Conservation (phyloP, 1,140 invertebrate species). For the Delia radicum region DNA sequence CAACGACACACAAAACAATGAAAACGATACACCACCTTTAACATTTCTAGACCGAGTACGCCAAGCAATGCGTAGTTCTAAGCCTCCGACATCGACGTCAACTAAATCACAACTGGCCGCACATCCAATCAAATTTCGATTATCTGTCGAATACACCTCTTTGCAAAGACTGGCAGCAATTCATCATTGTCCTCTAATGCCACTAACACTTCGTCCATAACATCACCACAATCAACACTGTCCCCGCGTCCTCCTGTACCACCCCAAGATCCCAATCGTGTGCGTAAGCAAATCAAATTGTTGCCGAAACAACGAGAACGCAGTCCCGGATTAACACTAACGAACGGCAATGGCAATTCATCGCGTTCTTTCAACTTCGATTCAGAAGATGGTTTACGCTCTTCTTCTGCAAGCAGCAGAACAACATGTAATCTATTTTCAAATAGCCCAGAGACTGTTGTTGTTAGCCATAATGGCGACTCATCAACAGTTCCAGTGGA, state of each 20-base stretch:
- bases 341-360: neutral
- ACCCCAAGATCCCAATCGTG: conserved; percentile 29
- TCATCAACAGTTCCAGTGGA: conserved; percentile 35
- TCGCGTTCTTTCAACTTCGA: conserved; percentile 18
- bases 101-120: conserved; percentile 19
- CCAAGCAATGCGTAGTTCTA: conserved; percentile 42
- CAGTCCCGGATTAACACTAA: conserved; percentile 34
- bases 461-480: conserved; percentile 27
- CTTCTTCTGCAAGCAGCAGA: neutral
- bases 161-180: conserved; percentile 14
- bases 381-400: conserved; percentile 24
- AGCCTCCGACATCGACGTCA: conserved; percentile 9
- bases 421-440: neutral
- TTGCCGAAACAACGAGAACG: conserved; percentile 48
- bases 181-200: conserved; percentile 26
- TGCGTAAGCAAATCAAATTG: conserved; percentile 43
- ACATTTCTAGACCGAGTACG: conserved; percentile 46
- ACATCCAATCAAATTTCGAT: neutral
- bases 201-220: conserved; percentile 7
- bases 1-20: conserved; percentile 14
- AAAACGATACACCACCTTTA: neutral
- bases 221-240: neutral
- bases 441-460: neutral
- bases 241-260: conserved; percentile 28
- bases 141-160: neutral